Base-by-base conservation (phyloP, 2,113 vertebrate genomes). In the Crotalus tigris region DNA sequence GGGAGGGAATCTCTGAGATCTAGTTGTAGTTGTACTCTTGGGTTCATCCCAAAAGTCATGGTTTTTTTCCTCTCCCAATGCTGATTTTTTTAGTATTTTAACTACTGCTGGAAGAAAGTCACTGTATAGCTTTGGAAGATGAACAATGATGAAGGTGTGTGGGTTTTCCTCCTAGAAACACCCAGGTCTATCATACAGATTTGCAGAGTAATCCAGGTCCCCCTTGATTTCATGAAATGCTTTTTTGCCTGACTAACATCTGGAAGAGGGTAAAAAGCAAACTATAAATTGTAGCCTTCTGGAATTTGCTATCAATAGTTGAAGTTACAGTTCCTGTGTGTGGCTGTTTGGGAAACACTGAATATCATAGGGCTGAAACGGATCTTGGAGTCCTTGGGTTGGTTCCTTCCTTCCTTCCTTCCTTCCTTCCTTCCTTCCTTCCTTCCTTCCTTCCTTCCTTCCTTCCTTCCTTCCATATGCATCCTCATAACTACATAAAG, bases 401-500 rank as follows among this genome's bases (percentile, higher is more conserved):
- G 39, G 39, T 39, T 23, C 55, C 57, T 59, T 24, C 57, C 57
- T 58, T 58, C 57, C 57, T 58, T 6, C 57, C 57, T 58, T 6
- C 57, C 58, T 85, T 13, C 61, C 44, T 13, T 33, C 17, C 23
- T 9, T 26, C 75, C 57, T 49, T 59, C 29, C 90, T 24, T 4
- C 8, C 5, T 10, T 24, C 10, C 57, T 64, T 1, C 26, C 57
- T 58, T 23, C 57, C 57, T 58, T 23, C 55, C 57, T 59, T 24
- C 57, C 57, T 58, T 58, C 57, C 57, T 58, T 6, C 57, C 57
- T 58, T 6, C 57, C 58, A 91, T 95, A 61, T 51, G 93, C 39
- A 94, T 6, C 54, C 24, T 53, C 95, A 29, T 46, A 39, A 54
- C 91, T 57, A 87, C 54, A 91, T 93, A 10, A 93, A 95, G 64